phyloP scores from a whole-genome alignment of 2,888 invertebrate species.

The Camponotus fellah region DNA sequence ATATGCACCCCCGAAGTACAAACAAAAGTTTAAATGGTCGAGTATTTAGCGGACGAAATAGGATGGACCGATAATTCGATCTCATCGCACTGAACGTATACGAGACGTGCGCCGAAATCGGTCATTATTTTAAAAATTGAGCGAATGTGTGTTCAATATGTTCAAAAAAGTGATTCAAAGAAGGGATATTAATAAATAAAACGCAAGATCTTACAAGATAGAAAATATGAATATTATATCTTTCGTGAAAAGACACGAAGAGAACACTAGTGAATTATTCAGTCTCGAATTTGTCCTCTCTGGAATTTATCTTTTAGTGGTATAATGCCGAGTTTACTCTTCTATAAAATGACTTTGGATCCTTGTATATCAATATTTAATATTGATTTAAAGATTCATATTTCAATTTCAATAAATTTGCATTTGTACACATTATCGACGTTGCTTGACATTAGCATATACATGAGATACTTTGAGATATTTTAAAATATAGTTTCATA shows the following conservation, averaged over 20 bases:
- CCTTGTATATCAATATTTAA: constrained; percentile 13
- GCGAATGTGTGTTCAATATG: neutral
- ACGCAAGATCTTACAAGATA: neutral
- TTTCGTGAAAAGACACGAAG: neutral
- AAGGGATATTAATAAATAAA: neutral
- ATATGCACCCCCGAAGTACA: constrained; percentile 31
- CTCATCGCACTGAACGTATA: constrained; percentile 26
- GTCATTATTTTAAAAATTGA: constrained; percentile 21
- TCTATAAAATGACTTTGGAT: constrained; percentile 1
- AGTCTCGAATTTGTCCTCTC: neutral
- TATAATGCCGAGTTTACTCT: neutral
- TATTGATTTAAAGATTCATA: neutral
- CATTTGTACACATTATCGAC: neutral
- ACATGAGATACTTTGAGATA: neutral
- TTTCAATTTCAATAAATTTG: neutral
- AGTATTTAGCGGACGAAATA: constrained; percentile 34
- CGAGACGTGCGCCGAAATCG: constrained; percentile 20
- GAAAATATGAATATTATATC: neutral
- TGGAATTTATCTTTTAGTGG: neutral
- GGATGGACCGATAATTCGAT: constrained; percentile 34
- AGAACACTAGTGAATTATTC: neutral
- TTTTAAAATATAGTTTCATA: neutral
- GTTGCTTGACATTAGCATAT: neutral
- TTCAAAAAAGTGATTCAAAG: neutral
- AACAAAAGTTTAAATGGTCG: constrained; percentile 28